These are phyloP conservation scores for Argya squamiceps DNA, from an alignment of 2,797 vertebrate species.

Conservation along the genomic window DNA sequence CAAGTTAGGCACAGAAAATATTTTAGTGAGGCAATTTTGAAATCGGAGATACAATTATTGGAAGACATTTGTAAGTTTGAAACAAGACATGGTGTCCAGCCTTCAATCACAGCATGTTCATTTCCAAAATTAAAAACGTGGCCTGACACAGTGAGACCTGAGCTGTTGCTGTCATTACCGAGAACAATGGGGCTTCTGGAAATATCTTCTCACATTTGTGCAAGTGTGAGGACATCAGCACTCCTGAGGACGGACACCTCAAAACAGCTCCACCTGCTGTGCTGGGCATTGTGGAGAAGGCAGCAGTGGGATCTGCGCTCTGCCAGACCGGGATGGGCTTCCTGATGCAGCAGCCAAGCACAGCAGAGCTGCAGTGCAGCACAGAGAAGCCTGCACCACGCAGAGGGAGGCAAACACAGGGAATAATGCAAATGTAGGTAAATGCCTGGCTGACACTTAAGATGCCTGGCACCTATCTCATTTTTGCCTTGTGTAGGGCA, in stretches of 20 bases:
- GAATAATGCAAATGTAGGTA: accelerated
- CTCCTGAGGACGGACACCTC: accelerated
- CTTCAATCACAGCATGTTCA: not conserved
- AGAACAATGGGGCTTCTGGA: not conserved
- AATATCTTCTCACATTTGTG: not conserved
- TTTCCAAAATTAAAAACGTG: not conserved
- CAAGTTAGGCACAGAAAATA: not conserved
- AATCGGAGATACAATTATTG: not conserved
- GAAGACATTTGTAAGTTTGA: not conserved
- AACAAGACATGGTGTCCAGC: not conserved
- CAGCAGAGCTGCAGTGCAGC: not conserved
- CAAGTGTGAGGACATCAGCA: no score
- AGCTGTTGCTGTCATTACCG: accelerated
- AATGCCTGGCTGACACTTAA: not conserved
- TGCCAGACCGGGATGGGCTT: not conserved
- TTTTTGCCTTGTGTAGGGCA: not conserved
- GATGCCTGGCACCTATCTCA: not conserved
- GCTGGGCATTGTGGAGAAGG: accelerated
- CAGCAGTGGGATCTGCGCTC: not conserved
- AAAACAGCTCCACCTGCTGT: accelerated
- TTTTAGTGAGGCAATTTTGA: not conserved
- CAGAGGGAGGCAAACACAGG: not conserved
- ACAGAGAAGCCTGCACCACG: not conserved
- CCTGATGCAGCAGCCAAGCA: not conserved
- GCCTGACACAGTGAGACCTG: not conserved